Evolutionary conservation across 2,888 invertebrate genomes (phyloP), one percentile per base, ranked within the genome.

Genomic region (Acleris sparsana): DNA sequence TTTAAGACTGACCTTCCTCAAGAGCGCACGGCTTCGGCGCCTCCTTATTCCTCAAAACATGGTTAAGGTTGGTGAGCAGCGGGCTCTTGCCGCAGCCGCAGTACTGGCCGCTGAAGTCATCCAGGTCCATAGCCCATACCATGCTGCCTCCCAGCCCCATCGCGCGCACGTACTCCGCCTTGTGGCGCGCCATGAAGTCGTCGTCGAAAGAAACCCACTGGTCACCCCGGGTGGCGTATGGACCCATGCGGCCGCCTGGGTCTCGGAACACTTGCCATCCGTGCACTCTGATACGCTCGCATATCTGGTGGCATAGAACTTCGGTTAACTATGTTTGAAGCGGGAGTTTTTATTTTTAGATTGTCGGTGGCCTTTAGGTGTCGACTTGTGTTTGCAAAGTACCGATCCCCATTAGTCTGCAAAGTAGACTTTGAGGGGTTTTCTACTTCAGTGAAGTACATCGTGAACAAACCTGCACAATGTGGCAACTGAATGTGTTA

Each of bases 131-230:
- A 0, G 97, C 96, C 97, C 97, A 98, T 22, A 97, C 95, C 97
- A 97, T 97, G 51, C 96, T 96, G 44, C 97, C 97, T 17, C 96
- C 97, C 4, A 98, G 91, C 0, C 95, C 95, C 93, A 97, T 95
- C 1, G 95, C 94, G 69, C 95, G 95, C 7, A 97, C 95, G 77
- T 95, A 97, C 76, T 97, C 95, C 3, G 97, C 95, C 86, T 98
- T 98, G 75, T 96, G 95, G 33, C 95, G 93, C 20, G 97, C 95
- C 95, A 97, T 97, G 44, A 94, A 94, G 44, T 95, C 94, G 82
- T 98, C 98, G 79, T 98, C 98, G 77, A 97, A 98, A 7, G 97
- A 97, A 6, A 98, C 98, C 98, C 98, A 98, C 78, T 98, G 98
- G 81, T 97, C 97, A 25, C 95, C 93, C 67, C 93, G 88, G 72